phyloP scores from a whole-genome alignment of 1,140 invertebrate genomes.

The Drosophila tropicalis region DNA sequence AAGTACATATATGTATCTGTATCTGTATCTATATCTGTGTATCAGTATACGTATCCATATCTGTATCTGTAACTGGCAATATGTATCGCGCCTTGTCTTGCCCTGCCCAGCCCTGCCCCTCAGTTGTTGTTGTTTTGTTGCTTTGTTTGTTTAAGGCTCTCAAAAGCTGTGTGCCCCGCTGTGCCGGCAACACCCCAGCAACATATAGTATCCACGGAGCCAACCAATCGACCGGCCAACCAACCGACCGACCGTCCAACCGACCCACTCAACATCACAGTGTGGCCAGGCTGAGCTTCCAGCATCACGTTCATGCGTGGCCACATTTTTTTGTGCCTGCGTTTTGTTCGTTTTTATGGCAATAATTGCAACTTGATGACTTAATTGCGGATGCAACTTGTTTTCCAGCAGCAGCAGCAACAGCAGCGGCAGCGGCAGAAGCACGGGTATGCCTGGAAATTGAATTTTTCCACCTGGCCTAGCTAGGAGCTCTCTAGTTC shows the following conservation, averaged over 20 bases:
- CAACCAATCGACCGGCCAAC: constrained; percentile 24
- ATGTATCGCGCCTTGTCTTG: constrained; percentile 40
- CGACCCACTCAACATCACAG: constrained; percentile 10
- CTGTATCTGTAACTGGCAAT: constrained; percentile 39
- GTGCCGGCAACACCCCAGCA: constrained; percentile 70
- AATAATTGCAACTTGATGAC: constrained; percentile 82
- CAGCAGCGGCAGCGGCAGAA: constrained; percentile 12
- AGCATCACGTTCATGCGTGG: constrained; percentile 78
- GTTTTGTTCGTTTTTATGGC: constrained; percentile 82
- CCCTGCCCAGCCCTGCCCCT: constrained; percentile 36
- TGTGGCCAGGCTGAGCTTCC: constrained; percentile 29
- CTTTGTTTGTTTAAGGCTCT: constrained; percentile 68
- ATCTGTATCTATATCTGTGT: constrained; percentile 23
- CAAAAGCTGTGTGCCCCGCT: constrained; percentile 55
- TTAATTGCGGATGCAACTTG: constrained; percentile 82
- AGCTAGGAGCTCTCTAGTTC: background rate
- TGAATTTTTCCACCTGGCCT: constrained; percentile 80
- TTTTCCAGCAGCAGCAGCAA: constrained; percentile 68
- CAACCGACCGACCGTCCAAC: background rate
- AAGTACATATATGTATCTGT: constrained; percentile 60
- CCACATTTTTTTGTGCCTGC: constrained; percentile 75
- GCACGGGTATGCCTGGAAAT: constrained; percentile 68
- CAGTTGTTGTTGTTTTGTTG: constrained; percentile 32
- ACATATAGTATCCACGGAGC: constrained; percentile 10
- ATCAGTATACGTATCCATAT: constrained; percentile 38